These are phyloP conservation scores for Polypedilum pembai DNA, from an alignment of 1,140 invertebrate genomes.

Conservation along the genomic window DNA sequence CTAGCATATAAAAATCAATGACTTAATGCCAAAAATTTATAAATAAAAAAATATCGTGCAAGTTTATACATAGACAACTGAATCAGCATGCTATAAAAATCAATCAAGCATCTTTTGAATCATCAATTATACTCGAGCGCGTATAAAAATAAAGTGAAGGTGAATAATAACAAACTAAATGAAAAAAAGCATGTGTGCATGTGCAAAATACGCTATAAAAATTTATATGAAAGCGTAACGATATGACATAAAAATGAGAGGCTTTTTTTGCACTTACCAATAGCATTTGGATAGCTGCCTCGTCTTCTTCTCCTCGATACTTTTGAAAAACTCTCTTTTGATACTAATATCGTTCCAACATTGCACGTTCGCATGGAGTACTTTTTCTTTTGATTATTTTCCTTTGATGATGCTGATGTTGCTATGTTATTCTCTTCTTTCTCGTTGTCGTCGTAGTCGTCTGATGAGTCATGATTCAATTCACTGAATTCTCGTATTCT, in stretches of 20 bases:
- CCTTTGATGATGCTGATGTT: background rate
- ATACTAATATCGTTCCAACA: background rate
- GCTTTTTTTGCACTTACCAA: background rate
- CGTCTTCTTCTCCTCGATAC: background rate
- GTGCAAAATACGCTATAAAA: background rate
- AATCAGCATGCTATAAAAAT: background rate
- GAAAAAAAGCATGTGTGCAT: background rate
- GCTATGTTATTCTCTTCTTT: background rate
- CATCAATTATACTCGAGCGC: background rate
- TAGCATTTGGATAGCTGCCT: background rate
- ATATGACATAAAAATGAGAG: constrained; percentile 13
- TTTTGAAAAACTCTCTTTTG: constrained; percentile 15
- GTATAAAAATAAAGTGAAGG: constrained; percentile 4
- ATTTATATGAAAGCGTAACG: background rate
- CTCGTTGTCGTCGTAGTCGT: background rate
- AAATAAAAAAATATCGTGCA: background rate
- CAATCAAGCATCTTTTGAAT: constrained; percentile 12
- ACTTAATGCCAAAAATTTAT: background rate
- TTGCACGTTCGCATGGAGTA: background rate
- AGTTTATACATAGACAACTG: background rate
- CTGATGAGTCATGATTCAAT: background rate
- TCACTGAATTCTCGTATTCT: constrained; percentile 22
- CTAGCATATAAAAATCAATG: background rate
- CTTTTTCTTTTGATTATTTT: constrained; percentile 6
- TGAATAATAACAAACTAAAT: background rate